Evolutionary conservation across 2,113 vertebrate species (phyloP), one percentile per base, ranked within the genome.

Genomic region (Salvelinus fontinalis): DNA sequence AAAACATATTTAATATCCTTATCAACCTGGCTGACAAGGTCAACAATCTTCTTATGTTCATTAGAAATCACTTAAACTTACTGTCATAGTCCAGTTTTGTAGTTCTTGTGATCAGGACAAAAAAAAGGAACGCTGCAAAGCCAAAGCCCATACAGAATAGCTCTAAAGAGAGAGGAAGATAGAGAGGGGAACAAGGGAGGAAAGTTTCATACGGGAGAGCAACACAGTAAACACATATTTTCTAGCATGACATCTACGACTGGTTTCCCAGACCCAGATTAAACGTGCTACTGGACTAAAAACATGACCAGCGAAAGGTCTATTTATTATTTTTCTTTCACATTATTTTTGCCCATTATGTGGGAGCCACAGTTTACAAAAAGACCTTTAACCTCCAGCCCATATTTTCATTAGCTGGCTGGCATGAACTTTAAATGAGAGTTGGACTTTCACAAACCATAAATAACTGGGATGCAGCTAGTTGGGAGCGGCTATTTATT

Each of bases 61-160:
- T 70, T 11, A 26, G 39, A 70, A 69, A 27, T 54, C 51, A 12
- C 51, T 54, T 54, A 4, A 13, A 86, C 90, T 89, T 67, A 99
- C 97, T 88, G 71, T 97, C 90, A 27, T 97, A 97, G 11, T 88
- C 81, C 49, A 98, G 84, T 0, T 34, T 14, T 11, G 95, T 94
- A 54, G 94, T 90, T 68, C 91, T 92, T 0, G 95, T 94, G 85
- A 97, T 90, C 62, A 95, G 80, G 26, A 97, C 83, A 7, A 97
- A 98, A 89, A 95, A 97, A 88, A 97, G 84, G 69, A 96, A 95
- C 0, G 93, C 94, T 1, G 83, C 1, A 0, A 98, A 93, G 79
- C 95, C 92, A 78, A 98, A 98, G 12, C 97, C 97, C 90, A 96
- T 94, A 82, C 95, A 97, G 83, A 99, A 95, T 70, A 99, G 88